Percentiles rank a stretch among this genome's conserved stretches.
phyloP scores from a whole-genome alignment of 2,888 invertebrate species.

The Epirrhoe alternata region DNA sequence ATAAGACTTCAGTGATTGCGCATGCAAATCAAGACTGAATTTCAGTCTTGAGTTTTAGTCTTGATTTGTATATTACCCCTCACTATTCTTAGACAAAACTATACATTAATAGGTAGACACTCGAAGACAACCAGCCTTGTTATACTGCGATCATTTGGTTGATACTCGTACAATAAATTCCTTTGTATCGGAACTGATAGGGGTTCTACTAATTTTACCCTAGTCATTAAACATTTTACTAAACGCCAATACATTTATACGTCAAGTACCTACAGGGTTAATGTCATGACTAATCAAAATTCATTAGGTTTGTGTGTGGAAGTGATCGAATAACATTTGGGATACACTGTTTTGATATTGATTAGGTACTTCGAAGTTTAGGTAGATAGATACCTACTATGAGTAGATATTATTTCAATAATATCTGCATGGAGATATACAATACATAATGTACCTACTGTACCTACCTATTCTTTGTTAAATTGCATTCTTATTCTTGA shows the following conservation, averaged over 20 bases:
- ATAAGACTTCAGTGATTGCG: no score
- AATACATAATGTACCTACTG: no score
- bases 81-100: conserved; percentile 1
- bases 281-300: not conserved
- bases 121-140: conserved; percentile 17
- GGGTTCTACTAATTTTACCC: not conserved
- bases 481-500: no score
- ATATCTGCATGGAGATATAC: no score
- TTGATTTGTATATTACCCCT: conserved; percentile 9
- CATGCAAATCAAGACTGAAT: no score
- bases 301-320: not conserved
- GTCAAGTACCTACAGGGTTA: not conserved
- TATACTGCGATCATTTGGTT: conserved; percentile 15
- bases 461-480: no score
- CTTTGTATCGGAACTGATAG: not conserved
- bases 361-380: no score
- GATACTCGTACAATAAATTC: conserved; percentile 19
- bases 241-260: not conserved
- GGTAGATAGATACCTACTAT: no score
- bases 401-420: no score
- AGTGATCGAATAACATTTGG: not conserved
- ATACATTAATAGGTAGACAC: conserved; percentile 9
- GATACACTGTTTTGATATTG: no score
- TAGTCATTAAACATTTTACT: not conserved
- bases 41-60: not conserved